A percentile compares a stretch with the other conserved stretches of the same genome.
Evolutionary conservation across 2,113 vertebrate genomes (phyloP).

Genomic region (Xiphorhynchus elegans): DNA sequence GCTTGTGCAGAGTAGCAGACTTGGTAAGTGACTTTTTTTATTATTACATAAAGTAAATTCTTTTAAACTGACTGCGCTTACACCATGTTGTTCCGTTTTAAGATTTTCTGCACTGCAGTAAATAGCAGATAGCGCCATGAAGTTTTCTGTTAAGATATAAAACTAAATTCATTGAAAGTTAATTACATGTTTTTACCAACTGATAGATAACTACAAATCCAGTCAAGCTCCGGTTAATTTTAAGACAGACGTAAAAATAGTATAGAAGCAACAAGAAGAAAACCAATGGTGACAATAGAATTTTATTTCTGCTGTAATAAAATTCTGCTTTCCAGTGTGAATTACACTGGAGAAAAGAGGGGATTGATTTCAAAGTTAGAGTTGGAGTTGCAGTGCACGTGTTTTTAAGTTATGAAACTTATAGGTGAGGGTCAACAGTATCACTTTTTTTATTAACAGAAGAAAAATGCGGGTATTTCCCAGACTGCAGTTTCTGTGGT

Average conservation of each 20-base stretch:
- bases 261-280: not conserved
- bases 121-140: not conserved
- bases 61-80: not conserved
- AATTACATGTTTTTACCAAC: not conserved
- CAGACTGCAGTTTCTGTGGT: not conserved
- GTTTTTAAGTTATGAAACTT: not conserved
- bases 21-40: slow-evolving; percentile 68
- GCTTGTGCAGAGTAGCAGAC: slow-evolving; percentile 93
- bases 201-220: not conserved
- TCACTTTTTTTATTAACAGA: not conserved
- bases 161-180: not conserved
- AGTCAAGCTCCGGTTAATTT: not conserved
- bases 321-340: not conserved
- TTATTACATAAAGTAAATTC: not conserved
- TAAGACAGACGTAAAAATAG: not conserved
- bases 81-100: not conserved
- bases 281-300: not conserved
- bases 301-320: not conserved
- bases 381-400: not conserved
- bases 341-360: not conserved
- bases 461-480: not conserved
- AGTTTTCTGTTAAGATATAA: not conserved
- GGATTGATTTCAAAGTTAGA: not conserved
- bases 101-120: not conserved
- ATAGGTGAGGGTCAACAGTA: not conserved